Evolutionary conservation across 1,140 invertebrate species (phyloP).

Genomic region (Drosophila pseudoobscura): DNA sequence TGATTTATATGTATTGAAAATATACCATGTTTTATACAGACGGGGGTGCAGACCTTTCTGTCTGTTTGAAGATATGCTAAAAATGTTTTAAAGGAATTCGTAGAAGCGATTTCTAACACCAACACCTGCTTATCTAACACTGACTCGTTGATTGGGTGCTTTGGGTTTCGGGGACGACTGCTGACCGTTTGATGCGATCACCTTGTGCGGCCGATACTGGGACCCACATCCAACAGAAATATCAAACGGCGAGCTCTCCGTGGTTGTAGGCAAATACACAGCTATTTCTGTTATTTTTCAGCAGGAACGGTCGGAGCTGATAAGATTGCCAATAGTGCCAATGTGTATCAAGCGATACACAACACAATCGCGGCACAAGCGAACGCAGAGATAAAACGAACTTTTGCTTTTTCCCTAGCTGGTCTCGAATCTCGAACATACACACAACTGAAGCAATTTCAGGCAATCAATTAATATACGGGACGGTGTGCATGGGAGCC

Average conservation of each 20-base stretch:
- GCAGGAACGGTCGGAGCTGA: slow-evolving; percentile 2
- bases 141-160: neutral
- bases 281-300: slow-evolving; percentile 4
- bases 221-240: neutral
- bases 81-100: slow-evolving; percentile 14
- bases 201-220: slow-evolving; percentile 1
- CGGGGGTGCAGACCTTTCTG: neutral
- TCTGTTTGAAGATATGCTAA: slow-evolving; percentile 10
- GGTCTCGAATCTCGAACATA: slow-evolving; percentile 24
- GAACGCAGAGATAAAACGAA: slow-evolving; percentile 47
- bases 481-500: slow-evolving; percentile 35
- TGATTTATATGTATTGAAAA: too few relatives aligned
- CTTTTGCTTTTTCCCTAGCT: slow-evolving; percentile 54
- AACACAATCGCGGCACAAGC: slow-evolving; percentile 33
- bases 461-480: slow-evolving; percentile 73
- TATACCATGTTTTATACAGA: neutral
- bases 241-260: slow-evolving; percentile 8
- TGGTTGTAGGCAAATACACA: neutral
- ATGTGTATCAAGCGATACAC: slow-evolving; percentile 42
- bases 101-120: neutral
- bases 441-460: slow-evolving; percentile 53
- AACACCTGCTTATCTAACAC: slow-evolving; percentile 2
- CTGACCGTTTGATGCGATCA: slow-evolving; percentile 32
- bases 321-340: slow-evolving; percentile 52
- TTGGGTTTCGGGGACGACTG: slow-evolving; percentile 13